Base-by-base conservation (phyloP, 1,140 invertebrate genomes). In the Wiebesia pumilae region DNA sequence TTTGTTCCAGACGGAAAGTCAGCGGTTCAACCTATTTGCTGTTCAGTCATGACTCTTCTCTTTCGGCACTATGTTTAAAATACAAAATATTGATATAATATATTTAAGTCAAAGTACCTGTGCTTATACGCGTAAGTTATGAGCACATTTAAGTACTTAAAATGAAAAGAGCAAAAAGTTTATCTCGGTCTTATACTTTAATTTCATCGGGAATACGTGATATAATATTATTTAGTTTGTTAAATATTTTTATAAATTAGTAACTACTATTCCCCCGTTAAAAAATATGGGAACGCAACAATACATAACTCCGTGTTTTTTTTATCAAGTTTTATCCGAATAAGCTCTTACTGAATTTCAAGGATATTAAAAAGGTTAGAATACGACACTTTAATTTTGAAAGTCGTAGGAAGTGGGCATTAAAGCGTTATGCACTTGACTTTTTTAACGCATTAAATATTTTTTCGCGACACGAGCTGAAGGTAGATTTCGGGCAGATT, bases 401-500 rank as follows among this genome's bases (percentile, higher is more conserved):
- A n/a, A 47, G 73, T 47, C 4, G 16, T 6, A 30, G 10, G 27
- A n/a, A 30, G 73, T 6, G 43, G 24, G 16, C 38, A 71, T 71
- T 71, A 71, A 71, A 71, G 19, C 12, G 27, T 21, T 77, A 9
- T n/a, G n/a, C 27, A 30, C 33, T 62, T 40, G 35, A 35, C 54
- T 35, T 58, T 88, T 51, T 87, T 82, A n/a, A 80, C 86, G 83
- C 80, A 87, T 86, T 87, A 88, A 89, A 89, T 89, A 90, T 90
- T 88, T 89, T 89, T 86, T 71, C 85, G 84, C 82, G 77, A 77
- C 77, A 83, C 65, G 78, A 75, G 7, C 27, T n/a, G 27, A 38
- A 24, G 35, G 9, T 7, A 75, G 4, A 71, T n/a, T n/a, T 38
- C 35, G 71, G 65, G 38, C 16, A 75, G 9, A 43, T 43, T 9